These are phyloP conservation scores for Tetramorium parvispinum DNA, from an alignment of 1,140 invertebrate species.

Conservation along the genomic window DNA sequence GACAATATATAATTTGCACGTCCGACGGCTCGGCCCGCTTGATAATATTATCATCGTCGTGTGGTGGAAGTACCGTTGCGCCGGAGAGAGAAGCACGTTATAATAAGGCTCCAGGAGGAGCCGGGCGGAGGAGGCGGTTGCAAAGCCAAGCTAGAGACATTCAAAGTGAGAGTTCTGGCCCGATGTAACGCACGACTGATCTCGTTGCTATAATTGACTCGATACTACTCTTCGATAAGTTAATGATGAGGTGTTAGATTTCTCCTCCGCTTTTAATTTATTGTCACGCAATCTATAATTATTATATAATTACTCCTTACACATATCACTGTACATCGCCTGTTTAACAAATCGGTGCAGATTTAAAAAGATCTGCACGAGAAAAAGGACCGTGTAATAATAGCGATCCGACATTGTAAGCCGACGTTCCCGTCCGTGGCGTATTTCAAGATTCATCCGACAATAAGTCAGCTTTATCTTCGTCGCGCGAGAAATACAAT, in stretches of 20 bases:
- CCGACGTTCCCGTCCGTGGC: neutral
- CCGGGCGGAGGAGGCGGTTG: neutral
- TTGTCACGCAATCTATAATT: neutral
- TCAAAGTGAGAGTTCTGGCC: constrained; percentile 2
- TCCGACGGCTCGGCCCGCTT: constrained; percentile 28
- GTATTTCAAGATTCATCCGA: constrained; percentile 39
- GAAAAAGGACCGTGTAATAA: neutral
- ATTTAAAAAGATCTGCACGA: neutral
- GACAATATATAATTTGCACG: constrained; percentile 60
- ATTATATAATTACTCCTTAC: constrained; percentile 27
- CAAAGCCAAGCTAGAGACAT: constrained; percentile 25
- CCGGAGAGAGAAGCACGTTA: constrained; percentile 14
- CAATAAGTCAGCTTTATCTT: constrained; percentile 32
- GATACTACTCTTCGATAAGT: neutral
- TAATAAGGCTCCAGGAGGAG: constrained; percentile 21
- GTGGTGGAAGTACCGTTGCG: constrained; percentile 42
- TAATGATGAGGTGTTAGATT: constrained; percentile 30
- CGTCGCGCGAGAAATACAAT: constrained; percentile 37
- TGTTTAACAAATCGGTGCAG: neutral
- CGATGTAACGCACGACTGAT: constrained; percentile 30
- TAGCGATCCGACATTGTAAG: neutral
- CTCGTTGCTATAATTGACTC: constrained; percentile 35
- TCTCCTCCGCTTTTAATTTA: constrained; percentile 25
- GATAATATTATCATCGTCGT: constrained; percentile 57
- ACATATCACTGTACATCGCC: neutral